Percentiles rank a stretch among this genome's conserved stretches.
phyloP scores from a whole-genome alignment of 2,113 vertebrate species.

The Rallus limicola region DNA sequence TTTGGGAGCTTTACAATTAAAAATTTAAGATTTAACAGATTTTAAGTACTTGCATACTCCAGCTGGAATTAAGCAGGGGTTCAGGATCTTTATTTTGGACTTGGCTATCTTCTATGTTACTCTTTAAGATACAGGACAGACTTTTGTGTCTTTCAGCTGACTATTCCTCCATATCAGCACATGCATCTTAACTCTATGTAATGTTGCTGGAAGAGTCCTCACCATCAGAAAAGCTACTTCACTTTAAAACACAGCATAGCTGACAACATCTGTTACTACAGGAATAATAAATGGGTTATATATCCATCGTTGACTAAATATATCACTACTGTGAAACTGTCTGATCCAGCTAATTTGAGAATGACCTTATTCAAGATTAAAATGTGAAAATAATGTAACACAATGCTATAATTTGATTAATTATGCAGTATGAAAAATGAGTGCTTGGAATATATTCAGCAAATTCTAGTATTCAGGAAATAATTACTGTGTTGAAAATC shows the following conservation, averaged over 20 bases:
- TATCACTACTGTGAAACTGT: background rate
- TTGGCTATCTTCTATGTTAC: background rate
- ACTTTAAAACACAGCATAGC: background rate
- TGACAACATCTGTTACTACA: background rate
- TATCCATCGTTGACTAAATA: background rate
- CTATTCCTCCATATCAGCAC: background rate
- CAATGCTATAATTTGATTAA: slow-evolving; percentile 54
- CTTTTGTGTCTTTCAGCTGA: background rate
- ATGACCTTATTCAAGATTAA: slow-evolving; percentile 30
- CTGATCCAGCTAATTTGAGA: slow-evolving; percentile 29
- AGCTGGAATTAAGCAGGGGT: background rate
- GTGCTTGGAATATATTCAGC: slow-evolving; percentile 45
- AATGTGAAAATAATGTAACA: slow-evolving; percentile 54
- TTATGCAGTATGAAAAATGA: slow-evolving; percentile 38
- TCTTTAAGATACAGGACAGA: background rate
- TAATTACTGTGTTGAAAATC: slow-evolving; percentile 41
- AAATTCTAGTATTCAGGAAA: slow-evolving; percentile 41
- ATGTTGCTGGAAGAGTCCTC: background rate
- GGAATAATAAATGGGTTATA: background rate
- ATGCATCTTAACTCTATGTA: background rate
- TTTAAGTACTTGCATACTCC: background rate
- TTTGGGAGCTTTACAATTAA: background rate
- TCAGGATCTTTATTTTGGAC: background rate
- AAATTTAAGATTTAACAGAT: background rate
- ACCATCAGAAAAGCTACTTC: background rate